Evolutionary conservation across 2,888 invertebrate species (phyloP), one percentile per base, ranked within the genome.

Genomic region (Muschampia staudingeri): DNA sequence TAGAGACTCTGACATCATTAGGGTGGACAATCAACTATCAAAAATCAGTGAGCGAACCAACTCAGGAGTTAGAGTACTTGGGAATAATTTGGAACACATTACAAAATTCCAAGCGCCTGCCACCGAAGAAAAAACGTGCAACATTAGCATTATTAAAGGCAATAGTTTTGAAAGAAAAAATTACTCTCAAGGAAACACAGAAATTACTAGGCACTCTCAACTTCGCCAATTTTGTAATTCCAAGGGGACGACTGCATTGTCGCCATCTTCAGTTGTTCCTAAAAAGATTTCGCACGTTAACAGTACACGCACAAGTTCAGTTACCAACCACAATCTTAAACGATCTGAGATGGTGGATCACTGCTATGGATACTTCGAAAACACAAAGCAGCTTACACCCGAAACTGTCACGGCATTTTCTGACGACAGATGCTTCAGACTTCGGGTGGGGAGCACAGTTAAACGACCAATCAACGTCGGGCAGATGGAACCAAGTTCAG

Each of bases 361-460:
- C 16, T 5, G 56, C 56, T 0, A 56, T 56, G 2, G 1, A n/a
- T 7, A 56, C n/a, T n/a, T n/a, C 56, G 3, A 8, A n/a, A n/a
- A n/a, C 2, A n/a, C 6, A 56, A 56, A 56, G 56, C 56, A 19
- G 19, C n/a, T n/a, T 56, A 56, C 56, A 56, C 7, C n/a, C 56
- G 7, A 0, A 56, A 19, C 12, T n/a, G n/a, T 2, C 56, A n/a
- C 56, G n/a, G 9, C 56, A 19, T 56, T 56, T 56, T 19, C 19
- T 56, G 19, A 56, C 56, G 7, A 56, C 56, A 56, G 56, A 56
- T 56, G 56, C 56, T 6, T 56, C 56, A 5, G 56, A 77, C 14
- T 11, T 85, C 84, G 12, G 83, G 82, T 37, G 52, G 65, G 9
- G 83, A 83, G 19, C 87, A 3, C 56, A 56, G n/a, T 19, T 56